phyloP scores from a whole-genome alignment of 2,888 invertebrate genomes.

The Volucella inflata region DNA sequence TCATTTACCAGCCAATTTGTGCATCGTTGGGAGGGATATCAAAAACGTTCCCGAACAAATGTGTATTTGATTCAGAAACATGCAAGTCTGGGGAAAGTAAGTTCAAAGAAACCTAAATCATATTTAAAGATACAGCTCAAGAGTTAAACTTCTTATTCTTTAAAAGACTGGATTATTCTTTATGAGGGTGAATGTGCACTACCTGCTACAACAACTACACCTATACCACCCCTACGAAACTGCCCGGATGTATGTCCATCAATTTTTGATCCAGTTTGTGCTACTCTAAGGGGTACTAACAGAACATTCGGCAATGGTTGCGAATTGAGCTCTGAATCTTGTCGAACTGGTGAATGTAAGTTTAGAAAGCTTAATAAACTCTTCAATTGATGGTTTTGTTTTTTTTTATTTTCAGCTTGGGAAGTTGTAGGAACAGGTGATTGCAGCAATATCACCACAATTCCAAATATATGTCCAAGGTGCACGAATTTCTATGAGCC shows the following conservation, averaged over 20 bases:
- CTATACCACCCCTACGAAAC: not conserved
- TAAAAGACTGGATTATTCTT: conserved; percentile 38
- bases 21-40: conserved; percentile 15
- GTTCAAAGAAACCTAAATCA: not conserved
- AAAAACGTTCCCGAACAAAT: conserved; percentile 29
- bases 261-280: conserved; percentile 41
- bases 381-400: not conserved
- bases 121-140: not conserved
- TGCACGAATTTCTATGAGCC: conserved; percentile 51
- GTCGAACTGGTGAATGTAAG: conserved; percentile 41
- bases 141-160: not conserved
- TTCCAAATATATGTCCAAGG: conserved; percentile 29
- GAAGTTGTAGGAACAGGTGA: conserved; percentile 24
- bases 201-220: not conserved
- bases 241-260: conserved; percentile 53
- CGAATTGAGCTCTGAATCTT: conserved; percentile 18
- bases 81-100: conserved; percentile 28
- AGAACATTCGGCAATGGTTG: conserved; percentile 45
- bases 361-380: not conserved
- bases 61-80: conserved; percentile 1
- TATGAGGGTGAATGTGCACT: conserved; percentile 32
- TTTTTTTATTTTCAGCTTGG: conserved; percentile 29
- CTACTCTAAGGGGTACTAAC: not conserved
- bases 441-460: conserved; percentile 4
- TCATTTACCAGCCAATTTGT: conserved; percentile 35